These are phyloP conservation scores for Drosophila subpulchrella DNA, from an alignment of 1,140 invertebrate genomes.

Conservation along the genomic window DNA sequence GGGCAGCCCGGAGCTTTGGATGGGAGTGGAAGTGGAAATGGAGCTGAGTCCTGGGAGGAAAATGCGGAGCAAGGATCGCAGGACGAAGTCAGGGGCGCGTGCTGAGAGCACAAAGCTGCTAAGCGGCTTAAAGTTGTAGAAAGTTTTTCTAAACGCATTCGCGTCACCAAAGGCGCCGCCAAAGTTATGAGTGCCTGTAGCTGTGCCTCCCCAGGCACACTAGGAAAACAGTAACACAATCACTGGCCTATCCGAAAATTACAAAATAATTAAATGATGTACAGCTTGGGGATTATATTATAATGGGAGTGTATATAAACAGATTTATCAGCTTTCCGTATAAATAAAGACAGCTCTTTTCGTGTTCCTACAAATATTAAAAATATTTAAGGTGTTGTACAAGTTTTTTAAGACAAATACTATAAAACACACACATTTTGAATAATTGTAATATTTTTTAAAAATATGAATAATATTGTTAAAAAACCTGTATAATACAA, in stretches of 20 bases:
- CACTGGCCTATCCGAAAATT: neutral
- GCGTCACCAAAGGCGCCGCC: constrained; percentile 78
- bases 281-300: neutral
- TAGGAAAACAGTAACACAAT: neutral
- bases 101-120: constrained; percentile 79
- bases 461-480: no score
- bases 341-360: no score
- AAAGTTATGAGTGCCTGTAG: constrained; percentile 75
- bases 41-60: neutral
- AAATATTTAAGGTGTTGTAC: no score
- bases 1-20: neutral
- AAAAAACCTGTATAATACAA: no score
- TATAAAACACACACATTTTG: no score
- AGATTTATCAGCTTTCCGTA: no score
- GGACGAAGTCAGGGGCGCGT: constrained; percentile 36
- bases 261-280: neutral
- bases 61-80: neutral
- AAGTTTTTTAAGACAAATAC: no score
- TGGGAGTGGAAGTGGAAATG: neutral
- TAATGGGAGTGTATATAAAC: no score
- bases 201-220: constrained; percentile 8
- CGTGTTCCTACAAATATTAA: no score
- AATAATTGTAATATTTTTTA: no score
- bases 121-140: constrained; percentile 83
- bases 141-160: constrained; percentile 82